Percentiles rank a stretch among this genome's conserved stretches.
Evolutionary conservation across 2,797 vertebrate genomes (phyloP).

Genomic region (Characodon lateralis): DNA sequence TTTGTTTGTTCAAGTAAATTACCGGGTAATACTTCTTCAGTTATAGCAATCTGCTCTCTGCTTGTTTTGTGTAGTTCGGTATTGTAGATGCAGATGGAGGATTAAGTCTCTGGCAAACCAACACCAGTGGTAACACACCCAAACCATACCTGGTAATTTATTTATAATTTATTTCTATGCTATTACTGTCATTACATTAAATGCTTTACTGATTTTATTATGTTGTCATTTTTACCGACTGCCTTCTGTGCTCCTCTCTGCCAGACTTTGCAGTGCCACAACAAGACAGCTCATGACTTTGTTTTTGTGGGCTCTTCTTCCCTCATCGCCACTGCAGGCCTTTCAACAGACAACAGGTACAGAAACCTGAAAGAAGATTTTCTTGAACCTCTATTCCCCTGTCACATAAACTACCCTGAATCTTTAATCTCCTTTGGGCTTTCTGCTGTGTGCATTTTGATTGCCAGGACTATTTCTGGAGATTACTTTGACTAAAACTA

Average conservation of each 20-base stretch:
- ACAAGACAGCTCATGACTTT: conserved; percentile 96
- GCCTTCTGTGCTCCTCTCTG: conserved; percentile 43
- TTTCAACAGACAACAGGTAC: conserved; percentile 95
- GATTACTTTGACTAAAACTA: neutral
- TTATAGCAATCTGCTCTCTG: conserved; percentile 18
- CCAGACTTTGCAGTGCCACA: conserved; percentile 97
- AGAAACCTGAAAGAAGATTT: neutral
- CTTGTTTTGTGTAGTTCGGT: conserved; percentile 86
- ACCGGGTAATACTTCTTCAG: neutral
- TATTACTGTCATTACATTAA: neutral
- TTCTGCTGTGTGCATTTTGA: neutral
- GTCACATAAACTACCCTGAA: neutral
- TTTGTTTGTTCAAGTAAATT: conserved; percentile 5
- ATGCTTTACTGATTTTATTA: conserved; percentile 17
- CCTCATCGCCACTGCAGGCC: conserved; percentile 94
- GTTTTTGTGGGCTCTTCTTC: conserved; percentile 96
- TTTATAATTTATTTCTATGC: neutral
- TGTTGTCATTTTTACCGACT: conserved; percentile 13
- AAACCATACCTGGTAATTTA: conserved; percentile 92
- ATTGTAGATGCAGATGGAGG: conserved; percentile 95
- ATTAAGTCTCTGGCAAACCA: conserved; percentile 97
- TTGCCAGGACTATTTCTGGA: neutral
- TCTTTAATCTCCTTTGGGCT: neutral
- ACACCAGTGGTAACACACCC: conserved; percentile 88
- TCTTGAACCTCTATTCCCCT: too few species aligned